phyloP scores from a whole-genome alignment of 2,888 invertebrate genomes.

The Scrobipalpa atriplicella region DNA sequence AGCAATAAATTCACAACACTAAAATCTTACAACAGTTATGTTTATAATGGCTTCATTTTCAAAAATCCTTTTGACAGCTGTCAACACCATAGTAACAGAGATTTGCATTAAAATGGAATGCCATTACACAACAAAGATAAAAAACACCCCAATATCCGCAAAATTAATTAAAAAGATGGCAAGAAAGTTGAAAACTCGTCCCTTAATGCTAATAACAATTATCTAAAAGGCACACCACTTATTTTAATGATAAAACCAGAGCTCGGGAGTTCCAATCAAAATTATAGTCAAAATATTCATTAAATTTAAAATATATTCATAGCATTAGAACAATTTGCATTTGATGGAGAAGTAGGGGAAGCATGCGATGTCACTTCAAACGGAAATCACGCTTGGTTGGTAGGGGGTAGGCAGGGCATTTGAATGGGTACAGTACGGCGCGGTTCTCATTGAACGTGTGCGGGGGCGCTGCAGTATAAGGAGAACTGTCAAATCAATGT shows the following conservation, averaged over 20 bases:
- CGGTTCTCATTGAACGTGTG: too few relatives aligned
- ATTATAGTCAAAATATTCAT: conserved; percentile 10
- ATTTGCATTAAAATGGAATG: too few relatives aligned
- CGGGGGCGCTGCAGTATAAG: too few relatives aligned
- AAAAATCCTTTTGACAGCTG: neutral
- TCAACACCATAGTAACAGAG: neutral
- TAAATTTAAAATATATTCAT: conserved; percentile 20
- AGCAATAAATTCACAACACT: neutral
- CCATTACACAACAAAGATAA: neutral
- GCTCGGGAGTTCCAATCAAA: neutral
- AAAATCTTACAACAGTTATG: too few relatives aligned
- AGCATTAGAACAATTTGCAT: conserved; percentile 16
- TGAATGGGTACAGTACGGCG: neutral
- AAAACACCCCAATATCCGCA: neutral
- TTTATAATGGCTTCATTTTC: too few relatives aligned
- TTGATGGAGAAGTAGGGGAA: neutral
- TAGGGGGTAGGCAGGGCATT: conserved; percentile 3
- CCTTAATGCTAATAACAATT: neutral
- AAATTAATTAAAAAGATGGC: neutral
- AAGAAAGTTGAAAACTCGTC: neutral
- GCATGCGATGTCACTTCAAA: conserved; percentile 3
- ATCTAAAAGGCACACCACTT: neutral
- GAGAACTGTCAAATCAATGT: too few relatives aligned
- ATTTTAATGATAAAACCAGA: neutral
- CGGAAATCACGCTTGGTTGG: conserved; percentile 12